phyloP scores from a whole-genome alignment of 2,888 invertebrate genomes.

The Itoplectis maculator region DNA sequence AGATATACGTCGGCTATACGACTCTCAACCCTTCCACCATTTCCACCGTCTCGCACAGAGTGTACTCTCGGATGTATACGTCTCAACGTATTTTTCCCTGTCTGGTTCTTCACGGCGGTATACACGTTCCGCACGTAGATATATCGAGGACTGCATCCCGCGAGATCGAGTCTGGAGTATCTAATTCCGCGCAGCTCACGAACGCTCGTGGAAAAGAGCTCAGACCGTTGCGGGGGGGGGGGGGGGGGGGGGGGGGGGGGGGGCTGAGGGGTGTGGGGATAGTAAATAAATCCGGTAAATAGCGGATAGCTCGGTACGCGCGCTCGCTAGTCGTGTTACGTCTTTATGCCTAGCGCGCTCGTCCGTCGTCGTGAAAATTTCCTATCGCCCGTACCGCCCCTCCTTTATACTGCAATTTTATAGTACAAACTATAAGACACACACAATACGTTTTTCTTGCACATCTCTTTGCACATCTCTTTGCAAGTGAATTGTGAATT shows the following conservation, averaged over 20 bases:
- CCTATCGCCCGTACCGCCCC: slow-evolving; percentile 8
- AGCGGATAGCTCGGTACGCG: slow-evolving; percentile 42
- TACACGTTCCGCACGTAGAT: slow-evolving; percentile 8
- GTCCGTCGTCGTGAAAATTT: slow-evolving; percentile 43
- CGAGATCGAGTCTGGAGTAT: slow-evolving; percentile 62
- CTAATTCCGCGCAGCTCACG: slow-evolving; percentile 55
- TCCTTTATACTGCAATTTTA: slow-evolving; percentile 13
- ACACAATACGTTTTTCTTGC: slow-evolving; percentile 2
- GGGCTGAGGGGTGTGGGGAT: too few relatives aligned
- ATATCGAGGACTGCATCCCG: slow-evolving; percentile 41
- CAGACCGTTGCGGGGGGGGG: neutral
- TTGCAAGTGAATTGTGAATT: neutral
- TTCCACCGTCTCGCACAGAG: neutral
- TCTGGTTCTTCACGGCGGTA: neutral
- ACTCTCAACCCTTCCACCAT: slow-evolving; percentile 18
- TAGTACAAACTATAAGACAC: neutral
- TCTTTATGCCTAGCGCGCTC: slow-evolving; percentile 15
- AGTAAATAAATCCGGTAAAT: slow-evolving; percentile 55
- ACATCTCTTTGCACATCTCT: neutral
- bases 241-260: too few relatives aligned
- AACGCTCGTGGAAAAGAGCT: slow-evolving; percentile 9
- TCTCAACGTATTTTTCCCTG: slow-evolving; percentile 36
- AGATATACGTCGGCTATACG: slow-evolving; percentile 6
- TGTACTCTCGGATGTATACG: slow-evolving; percentile 23
- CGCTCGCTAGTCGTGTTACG: neutral